phyloP scores from a whole-genome alignment of 2,888 invertebrate species.

The Ashinkailepas kermadecensis region DNA sequence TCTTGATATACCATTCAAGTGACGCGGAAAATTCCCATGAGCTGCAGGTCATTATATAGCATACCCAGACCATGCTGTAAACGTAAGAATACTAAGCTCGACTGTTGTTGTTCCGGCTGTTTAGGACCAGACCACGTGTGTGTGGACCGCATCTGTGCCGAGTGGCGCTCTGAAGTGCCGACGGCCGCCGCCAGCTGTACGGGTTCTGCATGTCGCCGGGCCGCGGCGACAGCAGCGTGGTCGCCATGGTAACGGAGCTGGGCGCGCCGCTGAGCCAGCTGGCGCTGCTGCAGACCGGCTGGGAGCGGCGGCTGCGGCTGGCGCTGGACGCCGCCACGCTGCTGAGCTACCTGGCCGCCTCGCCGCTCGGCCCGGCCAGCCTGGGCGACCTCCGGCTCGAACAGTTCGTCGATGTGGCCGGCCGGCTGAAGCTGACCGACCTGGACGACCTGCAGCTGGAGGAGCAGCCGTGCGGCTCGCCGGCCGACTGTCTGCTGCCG shows the following conservation, averaged over 20 bases:
- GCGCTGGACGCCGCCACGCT: conserved; percentile 23
- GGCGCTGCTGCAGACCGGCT: conserved; percentile 26
- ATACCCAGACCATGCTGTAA: no score
- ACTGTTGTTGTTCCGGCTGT: no score
- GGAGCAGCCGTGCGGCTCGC: conserved; percentile 12
- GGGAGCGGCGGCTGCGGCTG: conserved; percentile 24
- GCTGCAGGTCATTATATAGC: no score
- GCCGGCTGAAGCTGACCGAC: conserved; percentile 26
- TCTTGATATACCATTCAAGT: no score
- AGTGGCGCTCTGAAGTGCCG: no score
- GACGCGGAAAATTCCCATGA: no score
- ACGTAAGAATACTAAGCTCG: no score
- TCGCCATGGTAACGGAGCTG: conserved; percentile 26
- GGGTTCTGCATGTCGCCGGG: conserved; percentile 15
- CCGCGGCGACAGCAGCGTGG: conserved; percentile 24
- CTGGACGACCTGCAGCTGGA: conserved; percentile 24
- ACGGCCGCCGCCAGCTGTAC: not conserved
- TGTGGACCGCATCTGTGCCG: no score
- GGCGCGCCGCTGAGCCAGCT: conserved; percentile 27
- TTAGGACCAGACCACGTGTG: no score
- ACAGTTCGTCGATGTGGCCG: conserved; percentile 24
- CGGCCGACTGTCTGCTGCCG: conserved; percentile 16
- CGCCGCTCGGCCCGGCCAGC: conserved; percentile 22
- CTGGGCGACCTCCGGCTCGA: conserved; percentile 24
- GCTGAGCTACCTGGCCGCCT: conserved; percentile 15